Evolutionary conservation across 2,888 invertebrate species (phyloP), one percentile per base, ranked within the genome.

Genomic region (Ptilodon capucinus): DNA sequence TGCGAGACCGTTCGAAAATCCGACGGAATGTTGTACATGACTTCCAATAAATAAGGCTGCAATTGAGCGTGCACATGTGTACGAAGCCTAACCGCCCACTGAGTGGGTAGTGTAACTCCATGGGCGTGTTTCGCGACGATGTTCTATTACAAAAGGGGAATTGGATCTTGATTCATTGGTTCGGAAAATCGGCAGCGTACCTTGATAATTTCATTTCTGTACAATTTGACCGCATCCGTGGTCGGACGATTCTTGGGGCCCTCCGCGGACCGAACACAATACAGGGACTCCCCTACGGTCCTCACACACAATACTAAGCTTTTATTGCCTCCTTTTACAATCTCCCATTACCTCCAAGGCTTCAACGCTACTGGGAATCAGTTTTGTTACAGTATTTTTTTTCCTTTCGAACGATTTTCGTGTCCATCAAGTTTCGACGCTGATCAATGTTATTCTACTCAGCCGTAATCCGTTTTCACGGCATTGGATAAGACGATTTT

Each of bases 131-230:
- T 86, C 84, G 90, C 87, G 90, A 89, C 88, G 85, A 88, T 89
- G 89, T 91, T 91, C 90, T 90, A 91, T 91, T 90, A 91, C 91
- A 89, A 91, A 90, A 90, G 91, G 89, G 90, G 88, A 38, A 91
- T 91, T 90, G 91, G 90, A 91, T 91, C 88, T 88, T 91, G 91
- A 91, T 89, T 91, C 91, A 91, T 91, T 91, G 91, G 91, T 83
- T 87, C 91, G 89, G 91, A 91, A 91, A 91, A 91, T 91, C 91
- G 91, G 88, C 87, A 90, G 81, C 89, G 91, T 90, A 90, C 91
- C 91, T 91, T 91, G 91, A 91, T 91, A 91, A 91, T 91, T 91
- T 90, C 91, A 91, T 91, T 91, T 91, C 91, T 91, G 90, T 90
- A 91, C 91, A 91, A 91, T 91, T 91, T 91, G 91, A 90, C 88